These are phyloP conservation scores for Drosophila nigritarsus DNA, from an alignment of 2,888 invertebrate species.

Conservation along the genomic window DNA sequence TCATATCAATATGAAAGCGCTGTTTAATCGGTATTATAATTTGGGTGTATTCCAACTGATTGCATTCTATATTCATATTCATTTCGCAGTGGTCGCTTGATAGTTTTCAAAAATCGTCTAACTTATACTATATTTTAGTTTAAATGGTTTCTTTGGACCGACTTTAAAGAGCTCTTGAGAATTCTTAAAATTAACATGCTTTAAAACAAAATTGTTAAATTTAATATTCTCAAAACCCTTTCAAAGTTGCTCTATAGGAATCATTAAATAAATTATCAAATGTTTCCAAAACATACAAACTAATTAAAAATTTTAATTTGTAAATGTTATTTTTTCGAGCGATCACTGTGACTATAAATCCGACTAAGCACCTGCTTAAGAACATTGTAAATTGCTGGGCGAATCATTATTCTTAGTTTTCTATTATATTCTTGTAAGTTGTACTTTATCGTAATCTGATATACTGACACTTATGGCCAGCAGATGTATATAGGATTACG, in stretches of 20 bases:
- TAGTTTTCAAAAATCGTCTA: neutral
- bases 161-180: neutral
- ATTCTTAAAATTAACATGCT: neutral
- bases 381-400: neutral
- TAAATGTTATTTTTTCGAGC: neutral
- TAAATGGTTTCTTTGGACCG: neutral
- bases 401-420: neutral
- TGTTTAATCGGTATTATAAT: conserved; percentile 16
- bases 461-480: conserved; percentile 16
- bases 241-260: neutral
- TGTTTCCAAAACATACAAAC: neutral
- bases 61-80: neutral
- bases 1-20: neutral
- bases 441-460: conserved; percentile 11
- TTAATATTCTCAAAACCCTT: neutral
- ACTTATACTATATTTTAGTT: neutral
- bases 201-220: neutral
- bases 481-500: neutral
- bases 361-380: conserved; percentile 5
- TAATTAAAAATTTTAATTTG: neutral
- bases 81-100: neutral
- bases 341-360: conserved; percentile 4
- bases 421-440: neutral
- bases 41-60: neutral
- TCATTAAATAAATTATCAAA: neutral